Evolutionary conservation across 1,140 invertebrate species (phyloP).

Genomic region (Drosophila melanica): DNA sequence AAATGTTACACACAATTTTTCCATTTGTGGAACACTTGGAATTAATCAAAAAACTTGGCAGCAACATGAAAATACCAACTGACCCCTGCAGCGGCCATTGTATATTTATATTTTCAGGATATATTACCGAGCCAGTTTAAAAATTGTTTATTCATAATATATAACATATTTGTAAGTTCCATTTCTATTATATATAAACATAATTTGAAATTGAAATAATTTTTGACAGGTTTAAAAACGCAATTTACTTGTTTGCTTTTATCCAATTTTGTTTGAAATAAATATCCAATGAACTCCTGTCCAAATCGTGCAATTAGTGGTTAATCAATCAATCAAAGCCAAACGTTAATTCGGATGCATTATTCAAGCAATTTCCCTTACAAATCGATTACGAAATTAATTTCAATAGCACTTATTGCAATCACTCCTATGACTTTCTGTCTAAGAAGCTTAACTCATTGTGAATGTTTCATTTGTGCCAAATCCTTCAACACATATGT

Average conservation of each 20-base stretch:
- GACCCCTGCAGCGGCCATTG: neutral
- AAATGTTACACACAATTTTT: no score
- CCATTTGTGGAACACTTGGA: no score
- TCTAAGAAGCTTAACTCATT: neutral
- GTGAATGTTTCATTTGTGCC: no score
- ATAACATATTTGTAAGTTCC: no score
- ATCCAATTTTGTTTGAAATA: neutral
- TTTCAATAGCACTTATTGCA: neutral
- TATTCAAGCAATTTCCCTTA: neutral
- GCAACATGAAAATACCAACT: neutral
- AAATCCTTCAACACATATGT: no score
- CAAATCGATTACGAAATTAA: neutral
- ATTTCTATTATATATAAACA: no score
- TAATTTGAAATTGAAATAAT: no score
- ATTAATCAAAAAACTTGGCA: slow-evolving; percentile 7
- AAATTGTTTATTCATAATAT: no score
- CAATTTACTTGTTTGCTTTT: no score
- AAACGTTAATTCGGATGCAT: neutral
- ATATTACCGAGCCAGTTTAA: no score
- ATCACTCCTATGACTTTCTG: neutral
- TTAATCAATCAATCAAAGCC: neutral
- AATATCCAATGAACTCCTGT: neutral
- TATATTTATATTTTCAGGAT: neutral
- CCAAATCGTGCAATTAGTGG: no score
- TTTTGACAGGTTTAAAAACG: no score